Conservation (phyloP, 1,140 invertebrate genomes). For the Drosophila willistoni region DNA sequence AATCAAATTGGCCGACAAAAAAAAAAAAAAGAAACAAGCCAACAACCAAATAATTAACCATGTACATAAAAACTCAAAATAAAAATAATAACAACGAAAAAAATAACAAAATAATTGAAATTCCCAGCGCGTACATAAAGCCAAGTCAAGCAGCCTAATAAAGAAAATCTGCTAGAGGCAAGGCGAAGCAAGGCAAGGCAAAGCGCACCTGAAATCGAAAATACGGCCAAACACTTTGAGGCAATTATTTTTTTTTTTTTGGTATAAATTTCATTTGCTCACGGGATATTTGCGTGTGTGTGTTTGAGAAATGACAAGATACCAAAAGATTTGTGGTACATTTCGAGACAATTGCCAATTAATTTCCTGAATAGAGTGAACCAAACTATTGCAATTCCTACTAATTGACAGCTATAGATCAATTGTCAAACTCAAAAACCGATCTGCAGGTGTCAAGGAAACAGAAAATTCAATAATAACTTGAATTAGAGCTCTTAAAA, state of each 20-base stretch:
- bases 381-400: not conserved
- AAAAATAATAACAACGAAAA: slow-evolving; percentile 28
- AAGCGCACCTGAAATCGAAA: slow-evolving; percentile 3
- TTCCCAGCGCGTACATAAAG: not conserved
- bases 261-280: not conserved
- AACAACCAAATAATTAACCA: slow-evolving; percentile 49
- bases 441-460: too few relatives aligned
- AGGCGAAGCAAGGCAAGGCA: too few relatives aligned
- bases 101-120: slow-evolving; percentile 25
- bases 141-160: not conserved
- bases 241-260: not conserved
- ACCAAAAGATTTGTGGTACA: too few relatives aligned
- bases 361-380: not conserved
- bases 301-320: too few relatives aligned
- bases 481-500: too few relatives aligned
- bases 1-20: slow-evolving; percentile 60
- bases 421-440: too few relatives aligned
- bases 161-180: not conserved
- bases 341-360: not conserved
- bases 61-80: slow-evolving; percentile 38
- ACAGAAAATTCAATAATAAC: too few relatives aligned
- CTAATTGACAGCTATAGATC: not conserved
- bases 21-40: slow-evolving; percentile 35
- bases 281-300: too few relatives aligned
- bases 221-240: not conserved